Percentiles rank a stretch among this genome's conserved stretches.
These are phyloP conservation scores for Caenorhabditis sp. DNA, from an alignment of 2,888 invertebrate genomes.

Conservation along the genomic window DNA sequence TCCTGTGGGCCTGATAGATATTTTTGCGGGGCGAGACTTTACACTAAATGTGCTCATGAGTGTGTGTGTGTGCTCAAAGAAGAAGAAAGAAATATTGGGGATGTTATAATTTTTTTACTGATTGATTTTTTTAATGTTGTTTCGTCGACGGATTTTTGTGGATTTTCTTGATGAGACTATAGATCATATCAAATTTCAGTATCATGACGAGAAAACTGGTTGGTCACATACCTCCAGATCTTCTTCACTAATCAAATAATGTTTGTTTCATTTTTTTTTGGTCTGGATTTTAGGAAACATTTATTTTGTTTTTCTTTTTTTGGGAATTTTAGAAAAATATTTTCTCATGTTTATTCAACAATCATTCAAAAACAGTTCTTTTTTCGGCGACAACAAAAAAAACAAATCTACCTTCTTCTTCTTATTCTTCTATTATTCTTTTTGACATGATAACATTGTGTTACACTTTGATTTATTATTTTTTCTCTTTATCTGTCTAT, in stretches of 20 bases:
- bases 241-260: not conserved
- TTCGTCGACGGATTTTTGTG: not conserved
- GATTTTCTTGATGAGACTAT: too few relatives aligned
- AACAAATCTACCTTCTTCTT: not conserved
- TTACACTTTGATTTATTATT: conserved; percentile 1
- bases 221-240: not conserved
- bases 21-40: not conserved
- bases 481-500: not conserved
- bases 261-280: too few relatives aligned
- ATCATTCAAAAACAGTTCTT: not conserved
- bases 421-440: conserved; percentile 1
- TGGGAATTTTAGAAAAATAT: too few relatives aligned
- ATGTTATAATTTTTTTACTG: not conserved
- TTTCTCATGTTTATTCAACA: not conserved
- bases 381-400: not conserved
- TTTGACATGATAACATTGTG: conserved; percentile 1
- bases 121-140: not conserved
- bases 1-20: not conserved
- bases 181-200: not conserved
- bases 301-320: not conserved
- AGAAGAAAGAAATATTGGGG: not conserved
- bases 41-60: not conserved
- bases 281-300: too few relatives aligned
- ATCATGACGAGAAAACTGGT: not conserved
- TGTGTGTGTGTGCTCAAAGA: not conserved